Base-by-base conservation (phyloP, 2,113 vertebrate genomes). In the Tachysurus vachellii region DNA sequence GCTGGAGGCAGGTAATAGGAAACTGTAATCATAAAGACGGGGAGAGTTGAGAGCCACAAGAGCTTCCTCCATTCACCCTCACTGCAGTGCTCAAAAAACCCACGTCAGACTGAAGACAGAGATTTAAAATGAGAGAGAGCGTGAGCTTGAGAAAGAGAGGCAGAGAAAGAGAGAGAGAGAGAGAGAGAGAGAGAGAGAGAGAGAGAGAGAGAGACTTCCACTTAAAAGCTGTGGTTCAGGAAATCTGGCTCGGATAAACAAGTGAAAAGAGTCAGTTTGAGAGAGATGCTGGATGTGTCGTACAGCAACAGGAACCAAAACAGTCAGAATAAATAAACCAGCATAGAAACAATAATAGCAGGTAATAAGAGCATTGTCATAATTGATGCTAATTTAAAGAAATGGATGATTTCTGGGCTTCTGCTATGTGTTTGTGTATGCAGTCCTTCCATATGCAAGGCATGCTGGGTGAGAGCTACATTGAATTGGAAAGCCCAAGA, bases 1-100 rank as follows among this genome's bases (percentile, higher is more conserved):
- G 93, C 94, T 95, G 92, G 91, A 93, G 93, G 92, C 92, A 94
- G 93, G 93, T 95, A 95, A 95, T 95, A 91, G 94, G 93, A 94
- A 94, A 92, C 93, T 94, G 91, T 92, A 93, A 91, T 92, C 92
- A 94, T 95, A 94, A 95, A 93, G 92, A 93, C 91, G 85, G 88
- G 89, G 90, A 92, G 90, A 92, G 89, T 76, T 44, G 44, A 75
- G 89, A 91, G 89, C 90, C 92, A 93, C 91, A 90, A 91, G 90
- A 93, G 93, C 92, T 93, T 89, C 88, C 80, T 85, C 84, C 93
- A 91, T 93, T 94, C 92, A 90, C 57, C 26, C 66, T 88, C 76
- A 59, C 82, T 84, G 80, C 80, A 83, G 80, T 62, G 80, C 80
- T 87, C 59, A 83, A 83, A 76, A 84, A 50, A 42, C 76, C 50